A percentile compares a stretch with the other conserved stretches of the same genome.
Evolutionary conservation across 2,888 invertebrate genomes (phyloP).

Genomic region (Entomobrya proxima): DNA sequence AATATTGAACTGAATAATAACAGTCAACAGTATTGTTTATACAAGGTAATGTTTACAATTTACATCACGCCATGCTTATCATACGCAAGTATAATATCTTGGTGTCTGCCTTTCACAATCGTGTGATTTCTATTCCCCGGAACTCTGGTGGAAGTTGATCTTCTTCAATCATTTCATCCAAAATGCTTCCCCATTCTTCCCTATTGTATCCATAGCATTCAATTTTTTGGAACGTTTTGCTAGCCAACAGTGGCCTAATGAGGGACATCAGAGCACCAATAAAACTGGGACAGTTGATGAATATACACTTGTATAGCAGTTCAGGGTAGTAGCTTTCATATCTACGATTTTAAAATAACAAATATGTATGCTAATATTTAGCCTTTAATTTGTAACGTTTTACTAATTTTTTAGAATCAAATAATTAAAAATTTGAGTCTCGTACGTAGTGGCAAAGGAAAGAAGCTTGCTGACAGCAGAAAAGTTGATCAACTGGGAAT

Average conservation of each 20-base stretch:
- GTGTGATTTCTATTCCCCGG: constrained; percentile 51
- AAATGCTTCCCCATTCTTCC: constrained; percentile 41
- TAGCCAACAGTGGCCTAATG: constrained; percentile 46
- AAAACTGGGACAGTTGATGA: constrained; percentile 56
- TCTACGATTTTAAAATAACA: no score
- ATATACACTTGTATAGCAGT: constrained; percentile 37
- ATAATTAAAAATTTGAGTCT: no score
- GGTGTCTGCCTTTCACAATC: not conserved
- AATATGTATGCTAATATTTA: no score
- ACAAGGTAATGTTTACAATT: no score
- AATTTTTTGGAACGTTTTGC: constrained; percentile 57
- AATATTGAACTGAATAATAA: no score
- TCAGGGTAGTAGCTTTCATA: constrained; percentile 59
- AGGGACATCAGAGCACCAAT: constrained; percentile 46
- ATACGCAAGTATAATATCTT: not conserved
- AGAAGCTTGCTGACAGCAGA: constrained; percentile 26
- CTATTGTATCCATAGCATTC: constrained; percentile 45
- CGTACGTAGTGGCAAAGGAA: constrained; percentile 36
- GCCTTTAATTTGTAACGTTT: no score
- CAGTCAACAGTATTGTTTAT: no score
- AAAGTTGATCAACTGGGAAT: constrained; percentile 32
- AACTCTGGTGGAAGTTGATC: constrained; percentile 52
- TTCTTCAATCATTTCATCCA: constrained; percentile 43
- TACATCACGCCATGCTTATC: not conserved
- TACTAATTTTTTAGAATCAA: no score